These are phyloP conservation scores for Sceloporus undulatus DNA, from an alignment of 2,113 vertebrate species.

Conservation along the genomic window DNA sequence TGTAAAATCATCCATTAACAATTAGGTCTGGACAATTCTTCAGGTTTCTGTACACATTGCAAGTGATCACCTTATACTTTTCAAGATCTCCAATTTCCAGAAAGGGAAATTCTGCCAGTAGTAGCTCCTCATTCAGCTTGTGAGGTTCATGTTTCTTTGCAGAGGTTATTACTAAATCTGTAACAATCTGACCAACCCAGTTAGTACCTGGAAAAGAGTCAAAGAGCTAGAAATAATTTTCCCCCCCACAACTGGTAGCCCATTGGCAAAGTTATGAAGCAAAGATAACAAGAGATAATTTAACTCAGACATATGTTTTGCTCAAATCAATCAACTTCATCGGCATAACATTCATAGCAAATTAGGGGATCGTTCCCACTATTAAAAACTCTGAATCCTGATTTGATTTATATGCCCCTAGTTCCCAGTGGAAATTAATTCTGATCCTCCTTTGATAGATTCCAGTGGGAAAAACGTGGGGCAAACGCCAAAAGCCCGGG, in stretches of 20 bases:
- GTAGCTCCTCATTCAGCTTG: constrained; percentile 21
- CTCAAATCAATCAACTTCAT: too few relatives aligned
- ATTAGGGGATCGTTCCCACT: too few relatives aligned
- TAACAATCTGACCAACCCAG: constrained; percentile 36
- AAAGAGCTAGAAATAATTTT: not conserved
- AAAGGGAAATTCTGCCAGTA: constrained; percentile 26
- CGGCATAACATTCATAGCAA: too few relatives aligned
- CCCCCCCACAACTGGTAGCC: too few relatives aligned
- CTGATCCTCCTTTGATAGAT: too few relatives aligned
- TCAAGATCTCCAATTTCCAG: constrained; percentile 30
- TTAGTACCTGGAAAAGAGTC: constrained; percentile 13
- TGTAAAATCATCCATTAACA: not conserved
- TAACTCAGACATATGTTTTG: too few relatives aligned
- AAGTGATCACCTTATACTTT: constrained; percentile 24
- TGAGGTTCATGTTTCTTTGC: constrained; percentile 36
- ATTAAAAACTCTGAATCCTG: too few relatives aligned
- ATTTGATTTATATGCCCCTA: too few relatives aligned
- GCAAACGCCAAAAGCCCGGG: too few relatives aligned
- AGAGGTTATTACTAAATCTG: constrained; percentile 28
- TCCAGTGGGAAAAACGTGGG: too few relatives aligned
- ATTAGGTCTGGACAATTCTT: not conserved
- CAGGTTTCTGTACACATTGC: not conserved
- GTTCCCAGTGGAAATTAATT: too few relatives aligned
- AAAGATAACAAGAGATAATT: too few relatives aligned
- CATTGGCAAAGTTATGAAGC: not conserved